phyloP scores from a whole-genome alignment of 2,113 vertebrate species.

The Malaclemys terrapin region DNA sequence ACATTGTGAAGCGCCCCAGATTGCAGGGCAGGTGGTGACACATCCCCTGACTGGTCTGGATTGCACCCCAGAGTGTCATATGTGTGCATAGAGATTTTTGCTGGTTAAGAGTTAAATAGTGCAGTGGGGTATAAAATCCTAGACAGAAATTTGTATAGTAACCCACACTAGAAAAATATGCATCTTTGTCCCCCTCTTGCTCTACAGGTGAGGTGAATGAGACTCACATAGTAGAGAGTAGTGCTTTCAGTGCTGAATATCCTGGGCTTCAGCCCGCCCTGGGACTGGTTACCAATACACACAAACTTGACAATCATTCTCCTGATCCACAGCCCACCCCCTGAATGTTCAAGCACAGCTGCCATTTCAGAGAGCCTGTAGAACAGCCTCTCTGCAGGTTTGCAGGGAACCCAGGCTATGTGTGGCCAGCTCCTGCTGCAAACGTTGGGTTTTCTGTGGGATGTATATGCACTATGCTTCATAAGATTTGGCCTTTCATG shows the following conservation, averaged over 20 bases:
- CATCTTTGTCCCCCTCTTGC: not conserved
- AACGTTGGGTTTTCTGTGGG: not conserved
- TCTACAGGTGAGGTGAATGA: not conserved
- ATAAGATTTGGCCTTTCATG: not conserved
- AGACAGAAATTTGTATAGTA: not conserved
- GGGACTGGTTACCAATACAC: not conserved
- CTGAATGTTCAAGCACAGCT: rapidly evolving
- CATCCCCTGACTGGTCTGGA: too few species aligned
- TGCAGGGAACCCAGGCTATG: not conserved
- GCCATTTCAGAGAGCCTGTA: not conserved
- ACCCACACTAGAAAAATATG: not conserved
- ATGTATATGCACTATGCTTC: not conserved
- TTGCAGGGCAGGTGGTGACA: too few species aligned
- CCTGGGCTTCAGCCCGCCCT: not conserved
- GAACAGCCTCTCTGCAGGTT: not conserved
- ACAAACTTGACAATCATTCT: not conserved
- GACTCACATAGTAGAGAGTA: not conserved
- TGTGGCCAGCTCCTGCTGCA: not conserved
- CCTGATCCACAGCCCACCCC: not conserved
- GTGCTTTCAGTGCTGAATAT: not conserved
- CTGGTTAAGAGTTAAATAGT: not conserved
- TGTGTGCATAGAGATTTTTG: too few species aligned
- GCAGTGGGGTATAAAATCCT: not conserved
- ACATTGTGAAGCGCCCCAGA: too few species aligned
- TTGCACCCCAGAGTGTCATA: too few species aligned